Evolutionary conservation across 2,797 vertebrate species (phyloP).

Genomic region (Falco concolor): DNA sequence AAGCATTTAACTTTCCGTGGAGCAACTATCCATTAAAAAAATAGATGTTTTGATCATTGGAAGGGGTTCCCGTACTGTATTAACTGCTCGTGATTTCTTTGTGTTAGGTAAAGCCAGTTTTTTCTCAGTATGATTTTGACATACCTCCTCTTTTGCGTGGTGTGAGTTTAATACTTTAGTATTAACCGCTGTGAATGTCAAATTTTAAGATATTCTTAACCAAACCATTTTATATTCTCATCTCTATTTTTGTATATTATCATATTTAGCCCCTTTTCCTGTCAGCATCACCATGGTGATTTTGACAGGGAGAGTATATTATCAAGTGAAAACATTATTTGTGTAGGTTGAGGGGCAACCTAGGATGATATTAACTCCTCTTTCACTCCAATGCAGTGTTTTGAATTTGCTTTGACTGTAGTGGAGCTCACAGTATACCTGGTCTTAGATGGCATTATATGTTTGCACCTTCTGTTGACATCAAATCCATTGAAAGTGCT

Average conservation of each 20-base stretch:
- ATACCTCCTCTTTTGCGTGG: slow-evolving; percentile 63
- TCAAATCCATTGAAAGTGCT: neutral
- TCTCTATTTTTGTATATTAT: slow-evolving; percentile 51
- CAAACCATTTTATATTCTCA: slow-evolving; percentile 60
- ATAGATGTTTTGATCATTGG: slow-evolving; percentile 29
- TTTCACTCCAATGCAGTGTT: neutral
- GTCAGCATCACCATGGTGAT: neutral
- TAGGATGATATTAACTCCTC: neutral
- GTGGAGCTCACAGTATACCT: neutral
- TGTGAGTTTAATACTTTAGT: slow-evolving; percentile 58
- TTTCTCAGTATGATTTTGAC: slow-evolving; percentile 55
- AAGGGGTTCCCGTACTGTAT: slow-evolving; percentile 30
- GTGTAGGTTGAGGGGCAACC: neutral
- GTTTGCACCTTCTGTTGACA: neutral
- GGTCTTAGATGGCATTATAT: neutral
- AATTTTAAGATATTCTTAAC: slow-evolving; percentile 53
- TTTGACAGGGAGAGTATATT: slow-evolving; percentile 6
- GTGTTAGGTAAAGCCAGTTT: slow-evolving; percentile 56
- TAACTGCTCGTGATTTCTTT: slow-evolving; percentile 47
- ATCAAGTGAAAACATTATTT: slow-evolving; percentile 14
- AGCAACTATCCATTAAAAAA: slow-evolving; percentile 75
- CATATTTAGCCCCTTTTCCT: slow-evolving; percentile 25
- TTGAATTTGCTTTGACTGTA: neutral
- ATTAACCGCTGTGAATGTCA: slow-evolving; percentile 70
- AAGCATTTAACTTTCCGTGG: slow-evolving; percentile 71